Evolutionary conservation across 2,797 vertebrate genomes (phyloP).

Genomic region (Bovichtus variegatus): DNA sequence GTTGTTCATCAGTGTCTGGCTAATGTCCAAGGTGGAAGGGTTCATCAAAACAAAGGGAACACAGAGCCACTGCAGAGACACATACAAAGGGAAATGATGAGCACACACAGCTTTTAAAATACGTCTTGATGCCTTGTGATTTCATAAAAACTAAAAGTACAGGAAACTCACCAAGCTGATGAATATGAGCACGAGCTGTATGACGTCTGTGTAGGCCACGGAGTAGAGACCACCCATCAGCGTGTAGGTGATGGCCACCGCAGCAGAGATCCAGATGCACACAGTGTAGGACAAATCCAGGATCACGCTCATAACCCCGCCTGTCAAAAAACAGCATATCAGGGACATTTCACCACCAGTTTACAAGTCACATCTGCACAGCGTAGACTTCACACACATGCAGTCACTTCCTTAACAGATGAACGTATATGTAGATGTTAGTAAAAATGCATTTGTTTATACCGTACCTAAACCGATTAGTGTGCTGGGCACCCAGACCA

Average conservation of each 20-base stretch:
- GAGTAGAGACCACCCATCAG: constrained; percentile 81
- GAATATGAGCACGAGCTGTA: constrained; percentile 80
- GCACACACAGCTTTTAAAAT: no score
- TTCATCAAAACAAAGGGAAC: constrained; percentile 80
- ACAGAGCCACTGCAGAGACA: constrained; percentile 60
- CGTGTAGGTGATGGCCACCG: constrained; percentile 74
- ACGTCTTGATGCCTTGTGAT: no score
- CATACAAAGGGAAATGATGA: background rate
- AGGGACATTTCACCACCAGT: background rate
- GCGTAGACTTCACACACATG: no score
- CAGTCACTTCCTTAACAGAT: background rate
- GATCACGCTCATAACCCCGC: constrained; percentile 80
- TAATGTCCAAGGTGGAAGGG: constrained; percentile 69
- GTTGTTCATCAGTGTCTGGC: constrained; percentile 71
- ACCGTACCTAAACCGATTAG: constrained; percentile 45
- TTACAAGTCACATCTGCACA: no score
- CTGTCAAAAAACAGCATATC: constrained; percentile 52
- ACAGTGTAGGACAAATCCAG: constrained; percentile 71
- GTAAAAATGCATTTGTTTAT: background rate
- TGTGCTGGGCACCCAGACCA: constrained; percentile 4
- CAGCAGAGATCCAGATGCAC: constrained; percentile 77
- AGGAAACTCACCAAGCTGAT: constrained; percentile 73
- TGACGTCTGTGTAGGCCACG: constrained; percentile 70
- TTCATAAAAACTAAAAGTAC: background rate
- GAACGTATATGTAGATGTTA: background rate